These are phyloP conservation scores for Conger conger DNA, from an alignment of 2,113 vertebrate species.

Conservation along the genomic window DNA sequence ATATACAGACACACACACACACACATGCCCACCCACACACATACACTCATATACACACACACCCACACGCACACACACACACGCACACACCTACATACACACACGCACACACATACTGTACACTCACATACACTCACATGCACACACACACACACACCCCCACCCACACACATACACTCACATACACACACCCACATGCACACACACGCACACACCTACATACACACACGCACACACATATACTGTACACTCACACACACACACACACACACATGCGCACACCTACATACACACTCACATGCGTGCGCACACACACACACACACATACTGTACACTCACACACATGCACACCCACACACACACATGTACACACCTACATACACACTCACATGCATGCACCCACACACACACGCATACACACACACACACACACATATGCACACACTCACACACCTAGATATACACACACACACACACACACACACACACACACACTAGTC, in stretches of 20 bases:
- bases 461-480: too few species aligned
- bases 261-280: background rate
- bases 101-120: slow-evolving; percentile 3
- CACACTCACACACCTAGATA: too few species aligned
- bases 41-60: slow-evolving; percentile 17
- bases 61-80: background rate
- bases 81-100: slow-evolving; percentile 10
- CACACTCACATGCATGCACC: background rate
- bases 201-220: background rate
- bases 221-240: background rate
- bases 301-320: too few species aligned
- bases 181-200: background rate
- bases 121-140: background rate
- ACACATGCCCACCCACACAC: background rate
- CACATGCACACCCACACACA: too few species aligned
- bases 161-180: background rate
- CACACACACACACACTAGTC: background rate
- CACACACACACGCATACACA: background rate
- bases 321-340: too few species aligned
- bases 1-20: slow-evolving; percentile 31
- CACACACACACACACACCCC: background rate
- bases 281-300: background rate
- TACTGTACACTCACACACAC: too few species aligned
- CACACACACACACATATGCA: too few species aligned
- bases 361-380: background rate